Evolutionary conservation across 2,113 vertebrate genomes (phyloP).

Genomic region (Urocitellus parryii): DNA sequence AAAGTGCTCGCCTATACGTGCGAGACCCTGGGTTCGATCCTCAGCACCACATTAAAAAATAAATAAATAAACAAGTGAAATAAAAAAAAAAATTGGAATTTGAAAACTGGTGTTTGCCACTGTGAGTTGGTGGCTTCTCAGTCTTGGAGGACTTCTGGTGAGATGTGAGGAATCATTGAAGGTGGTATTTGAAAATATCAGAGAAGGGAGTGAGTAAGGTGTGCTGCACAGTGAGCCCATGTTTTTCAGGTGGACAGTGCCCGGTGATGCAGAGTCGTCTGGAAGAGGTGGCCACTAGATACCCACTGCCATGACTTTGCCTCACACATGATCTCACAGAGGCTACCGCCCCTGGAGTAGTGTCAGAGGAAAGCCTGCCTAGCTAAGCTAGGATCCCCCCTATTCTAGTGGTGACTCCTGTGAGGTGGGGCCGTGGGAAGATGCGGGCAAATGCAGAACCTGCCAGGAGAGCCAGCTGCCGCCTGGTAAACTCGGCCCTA

Average conservation of each 20-base stretch:
- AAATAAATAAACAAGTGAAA: neutral
- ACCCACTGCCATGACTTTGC: no score
- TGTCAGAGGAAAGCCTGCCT: neutral
- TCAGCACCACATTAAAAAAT: no score
- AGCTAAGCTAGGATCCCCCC: neutral
- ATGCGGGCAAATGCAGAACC: neutral
- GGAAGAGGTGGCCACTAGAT: neutral
- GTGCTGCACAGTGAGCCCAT: rapidly evolving
- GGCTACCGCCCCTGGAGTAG: rapidly evolving
- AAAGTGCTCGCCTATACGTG: no score
- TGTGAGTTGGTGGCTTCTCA: neutral
- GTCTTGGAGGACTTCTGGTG: neutral
- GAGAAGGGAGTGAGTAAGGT: neutral
- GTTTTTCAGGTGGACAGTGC: neutral
- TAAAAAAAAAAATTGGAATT: conserved; percentile 11
- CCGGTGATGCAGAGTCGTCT: no score
- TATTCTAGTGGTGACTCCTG: no score
- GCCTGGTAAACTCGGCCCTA: neutral
- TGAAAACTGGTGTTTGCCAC: neutral
- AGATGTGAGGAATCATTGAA: neutral
- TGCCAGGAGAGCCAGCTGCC: neutral
- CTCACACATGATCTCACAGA: rapidly evolving
- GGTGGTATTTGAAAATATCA: neutral
- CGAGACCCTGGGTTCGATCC: no score
- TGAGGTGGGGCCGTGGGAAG: neutral